Evolutionary conservation across 2,797 vertebrate genomes (phyloP).

Genomic region (Balearica regulorum): DNA sequence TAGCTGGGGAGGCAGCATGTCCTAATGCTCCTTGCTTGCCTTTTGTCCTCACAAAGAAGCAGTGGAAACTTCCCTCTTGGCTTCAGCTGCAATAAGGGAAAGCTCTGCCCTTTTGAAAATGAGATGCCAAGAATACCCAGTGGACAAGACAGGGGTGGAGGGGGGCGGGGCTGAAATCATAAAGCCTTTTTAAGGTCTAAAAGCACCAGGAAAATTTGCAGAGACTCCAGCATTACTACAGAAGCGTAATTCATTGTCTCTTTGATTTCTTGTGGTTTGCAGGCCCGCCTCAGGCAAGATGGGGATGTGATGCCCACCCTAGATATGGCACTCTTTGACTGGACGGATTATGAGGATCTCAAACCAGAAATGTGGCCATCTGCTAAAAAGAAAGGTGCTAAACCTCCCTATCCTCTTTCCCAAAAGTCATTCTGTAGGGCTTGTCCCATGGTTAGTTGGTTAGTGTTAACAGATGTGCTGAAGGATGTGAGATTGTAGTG

Average conservation of each 20-base stretch:
- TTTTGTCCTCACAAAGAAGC: not conserved
- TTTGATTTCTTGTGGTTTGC: not conserved
- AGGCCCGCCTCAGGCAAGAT: conserved; percentile 75
- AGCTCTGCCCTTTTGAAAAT: not conserved
- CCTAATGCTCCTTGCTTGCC: not conserved
- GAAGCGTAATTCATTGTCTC: not conserved
- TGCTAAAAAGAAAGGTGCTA: conserved; percentile 86
- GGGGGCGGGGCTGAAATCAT: not conserved
- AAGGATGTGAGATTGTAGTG: not conserved
- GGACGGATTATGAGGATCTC: conserved; percentile 98
- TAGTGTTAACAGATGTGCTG: not conserved
- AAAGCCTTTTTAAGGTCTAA: not conserved
- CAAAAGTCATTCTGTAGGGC: not conserved
- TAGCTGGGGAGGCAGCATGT: not conserved
- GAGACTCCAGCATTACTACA: not conserved
- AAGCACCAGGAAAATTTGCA: not conserved
- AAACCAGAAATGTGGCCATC: conserved; percentile 90
- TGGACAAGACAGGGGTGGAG: not conserved
- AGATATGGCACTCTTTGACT: conserved; percentile 96
- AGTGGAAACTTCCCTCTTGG: not conserved
- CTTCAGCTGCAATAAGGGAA: not conserved
- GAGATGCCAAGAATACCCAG: not conserved
- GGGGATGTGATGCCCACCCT: conserved; percentile 94
- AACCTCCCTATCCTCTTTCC: not conserved
- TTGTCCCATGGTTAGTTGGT: not conserved